Evolutionary conservation across 2,113 vertebrate genomes (phyloP).

Genomic region (Gobius niger): DNA sequence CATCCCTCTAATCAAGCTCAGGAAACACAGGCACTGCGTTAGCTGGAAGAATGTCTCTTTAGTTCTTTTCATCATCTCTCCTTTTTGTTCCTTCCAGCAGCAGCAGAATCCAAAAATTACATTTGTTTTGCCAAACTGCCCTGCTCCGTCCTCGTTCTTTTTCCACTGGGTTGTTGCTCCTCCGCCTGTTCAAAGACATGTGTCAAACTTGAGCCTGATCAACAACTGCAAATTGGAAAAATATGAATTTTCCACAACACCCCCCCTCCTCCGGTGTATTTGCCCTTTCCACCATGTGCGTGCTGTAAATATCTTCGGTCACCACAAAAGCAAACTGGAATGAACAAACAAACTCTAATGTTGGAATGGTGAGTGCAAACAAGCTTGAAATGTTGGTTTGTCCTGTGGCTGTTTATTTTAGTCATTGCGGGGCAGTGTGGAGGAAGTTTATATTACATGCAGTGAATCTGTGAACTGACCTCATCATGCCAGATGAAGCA

Average conservation of each 20-base stretch:
- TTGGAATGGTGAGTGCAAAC: conserved; percentile 45
- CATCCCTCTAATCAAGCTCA: conserved; percentile 69
- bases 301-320: conserved; percentile 59
- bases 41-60: conserved; percentile 57
- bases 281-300: conserved; percentile 58
- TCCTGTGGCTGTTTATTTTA: conserved; percentile 54
- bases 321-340: conserved; percentile 48
- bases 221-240: conserved; percentile 69
- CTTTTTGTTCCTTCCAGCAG: conserved; percentile 49
- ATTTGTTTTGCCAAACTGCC: conserved; percentile 65
- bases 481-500: conserved; percentile 19
- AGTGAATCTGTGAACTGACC: conserved; percentile 55
- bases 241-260: conserved; percentile 55
- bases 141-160: conserved; percentile 30
- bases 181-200: conserved; percentile 58
- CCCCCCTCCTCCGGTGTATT: conserved; percentile 15
- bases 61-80: conserved; percentile 61
- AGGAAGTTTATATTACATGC: conserved; percentile 56
- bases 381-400: conserved; percentile 42
- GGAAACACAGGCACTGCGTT: conserved; percentile 56
- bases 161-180: conserved; percentile 57
- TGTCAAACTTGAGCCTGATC: conserved; percentile 56
- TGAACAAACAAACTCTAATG: conserved; percentile 67
- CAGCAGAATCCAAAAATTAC: conserved; percentile 54
- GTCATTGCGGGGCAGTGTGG: conserved; percentile 31